Evolutionary conservation across 2,113 vertebrate genomes (phyloP).

Genomic region (Trichechus manatus): DNA sequence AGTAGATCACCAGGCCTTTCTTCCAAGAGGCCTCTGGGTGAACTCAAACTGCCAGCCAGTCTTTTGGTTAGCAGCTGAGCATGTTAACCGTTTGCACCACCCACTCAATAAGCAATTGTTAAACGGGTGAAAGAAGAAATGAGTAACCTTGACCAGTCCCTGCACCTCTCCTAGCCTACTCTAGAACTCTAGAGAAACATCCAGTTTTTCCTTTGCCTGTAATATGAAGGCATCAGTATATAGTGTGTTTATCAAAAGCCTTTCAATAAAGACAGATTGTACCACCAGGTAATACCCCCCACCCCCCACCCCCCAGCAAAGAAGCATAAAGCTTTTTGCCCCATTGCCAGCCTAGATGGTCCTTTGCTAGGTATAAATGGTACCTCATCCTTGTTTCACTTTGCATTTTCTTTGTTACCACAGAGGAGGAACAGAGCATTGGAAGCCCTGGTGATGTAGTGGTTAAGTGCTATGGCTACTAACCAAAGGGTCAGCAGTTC

Average conservation of each 20-base stretch:
- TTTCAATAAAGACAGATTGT: neutral
- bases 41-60: no score
- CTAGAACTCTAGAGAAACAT: neutral
- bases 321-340: neutral
- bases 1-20: neutral
- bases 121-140: neutral
- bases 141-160: neutral
- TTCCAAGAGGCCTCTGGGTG: neutral
- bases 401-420: neutral
- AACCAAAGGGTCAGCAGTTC: no score
- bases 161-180: neutral
- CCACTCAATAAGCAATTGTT: neutral
- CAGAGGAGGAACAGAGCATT: neutral
- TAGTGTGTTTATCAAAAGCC: neutral
- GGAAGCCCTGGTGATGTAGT: no score
- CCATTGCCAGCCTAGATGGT: neutral
- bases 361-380: rapidly evolving
- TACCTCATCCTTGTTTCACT: rapidly evolving
- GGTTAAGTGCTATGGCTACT: no score
- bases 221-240: neutral
- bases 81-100: no score
- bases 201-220: neutral
- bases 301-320: neutral
- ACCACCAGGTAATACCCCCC: neutral
- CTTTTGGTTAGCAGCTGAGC: no score